Evolutionary conservation across 2,888 invertebrate genomes (phyloP), one percentile per base, ranked within the genome.

Genomic region (Drosophila nigricruria): DNA sequence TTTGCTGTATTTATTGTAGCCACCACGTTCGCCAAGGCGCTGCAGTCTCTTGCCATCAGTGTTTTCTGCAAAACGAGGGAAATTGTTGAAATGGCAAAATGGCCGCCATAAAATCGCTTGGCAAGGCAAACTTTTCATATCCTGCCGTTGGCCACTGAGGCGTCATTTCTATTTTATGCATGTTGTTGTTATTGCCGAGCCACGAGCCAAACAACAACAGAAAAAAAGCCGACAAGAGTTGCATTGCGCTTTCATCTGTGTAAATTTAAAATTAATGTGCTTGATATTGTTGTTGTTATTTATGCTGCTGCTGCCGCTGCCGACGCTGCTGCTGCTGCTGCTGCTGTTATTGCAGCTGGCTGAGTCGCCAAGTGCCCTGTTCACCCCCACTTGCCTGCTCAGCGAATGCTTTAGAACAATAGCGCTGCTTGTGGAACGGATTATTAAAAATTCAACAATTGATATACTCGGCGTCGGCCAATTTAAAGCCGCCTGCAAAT

Each of bases 1-100:
- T 92, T 95, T 84, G 74, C 73, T 95, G 92, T 95, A 95, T 92
- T 95, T 95, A 62, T 58, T 72, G 58, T 82, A 95, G 69, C 84
- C 93, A 88, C 93, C 94, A 56, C 95, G 93, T 82, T 95, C 95
- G 16, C 94, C 93, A 81, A 95, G 94, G 43, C 94, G 94, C 90
- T 95, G 94, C 91, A 95, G 94, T 91, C 95, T 94, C 70, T 93
- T 93, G 62, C 93, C 86, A 86, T 93, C 94, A 40, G 90, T 85
- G 71, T 93, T 93, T 79, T 94, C 94, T 92, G 88, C 34, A 62
- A 72, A 73, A 69, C 25, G 45, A 63, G 52, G 59, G 30, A 75
- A 73, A 78, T 69, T 63, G 52, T 25, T 34, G 16, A 56, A 49
- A 49, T 49, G 49, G 30, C 54, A 56, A 79, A 81, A 72, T 81